Percentiles rank a stretch among this genome's conserved stretches.
Evolutionary conservation across 1,140 invertebrate species (phyloP).

Genomic region (Drosophila ananassae): DNA sequence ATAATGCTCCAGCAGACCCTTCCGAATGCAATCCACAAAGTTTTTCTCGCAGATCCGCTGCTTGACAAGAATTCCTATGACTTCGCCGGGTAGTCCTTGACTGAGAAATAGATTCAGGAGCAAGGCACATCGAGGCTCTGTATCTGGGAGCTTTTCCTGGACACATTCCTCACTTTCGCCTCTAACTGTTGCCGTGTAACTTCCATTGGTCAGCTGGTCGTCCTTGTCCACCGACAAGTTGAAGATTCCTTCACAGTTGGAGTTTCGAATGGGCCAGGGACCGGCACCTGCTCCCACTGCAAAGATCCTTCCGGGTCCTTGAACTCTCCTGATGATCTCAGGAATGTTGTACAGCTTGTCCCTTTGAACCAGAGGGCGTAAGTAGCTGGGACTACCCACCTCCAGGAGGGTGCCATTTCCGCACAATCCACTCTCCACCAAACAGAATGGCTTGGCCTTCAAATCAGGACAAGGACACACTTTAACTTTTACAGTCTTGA

Average conservation of each 20-base stretch:
- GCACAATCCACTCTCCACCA: slow-evolving; percentile 90
- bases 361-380: slow-evolving; percentile 90
- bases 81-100: slow-evolving; percentile 91
- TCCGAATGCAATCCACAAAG: slow-evolving; percentile 93
- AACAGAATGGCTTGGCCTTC: slow-evolving; percentile 89
- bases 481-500: slow-evolving; percentile 88
- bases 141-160: slow-evolving; percentile 86
- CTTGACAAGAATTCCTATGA: slow-evolving; percentile 92
- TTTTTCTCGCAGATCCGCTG: slow-evolving; percentile 91
- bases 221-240: slow-evolving; percentile 86
- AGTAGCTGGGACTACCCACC: slow-evolving; percentile 92
- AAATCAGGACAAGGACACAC: slow-evolving; percentile 94
- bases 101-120: slow-evolving; percentile 92
- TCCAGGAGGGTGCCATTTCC: slow-evolving; percentile 91
- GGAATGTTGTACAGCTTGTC: slow-evolving; percentile 93
- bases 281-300: slow-evolving; percentile 94
- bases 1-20: slow-evolving; percentile 89
- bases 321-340: slow-evolving; percentile 84
- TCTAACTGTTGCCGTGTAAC: slow-evolving; percentile 86
- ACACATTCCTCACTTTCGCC: slow-evolving; percentile 85
- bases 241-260: slow-evolving; percentile 86
- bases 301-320: slow-evolving; percentile 82
- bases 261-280: slow-evolving; percentile 85
- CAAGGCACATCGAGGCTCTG: slow-evolving; percentile 90
- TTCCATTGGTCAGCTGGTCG: slow-evolving; percentile 86